phyloP scores from a whole-genome alignment of 2,113 vertebrate species.

The Steatornis caripensis region DNA sequence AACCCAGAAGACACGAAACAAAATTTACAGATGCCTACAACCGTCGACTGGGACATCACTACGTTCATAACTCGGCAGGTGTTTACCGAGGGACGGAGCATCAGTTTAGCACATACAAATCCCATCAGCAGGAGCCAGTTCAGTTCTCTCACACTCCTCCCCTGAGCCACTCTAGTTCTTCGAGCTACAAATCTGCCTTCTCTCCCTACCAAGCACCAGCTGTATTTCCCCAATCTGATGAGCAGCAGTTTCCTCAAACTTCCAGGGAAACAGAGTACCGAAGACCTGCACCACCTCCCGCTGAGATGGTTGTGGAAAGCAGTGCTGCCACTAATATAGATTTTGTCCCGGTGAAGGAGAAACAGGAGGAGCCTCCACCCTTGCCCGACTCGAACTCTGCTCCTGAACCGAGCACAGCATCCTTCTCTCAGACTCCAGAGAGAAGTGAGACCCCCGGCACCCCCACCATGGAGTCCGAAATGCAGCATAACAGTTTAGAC shows the following conservation, averaged over 20 bases:
- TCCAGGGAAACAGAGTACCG: slow-evolving; percentile 83
- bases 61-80: slow-evolving; percentile 74
- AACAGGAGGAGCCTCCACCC: slow-evolving; percentile 82
- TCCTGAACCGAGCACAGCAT: slow-evolving; percentile 67
- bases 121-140: slow-evolving; percentile 76
- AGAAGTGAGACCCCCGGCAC: slow-evolving; percentile 86
- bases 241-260: slow-evolving; percentile 77
- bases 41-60: slow-evolving; percentile 87
- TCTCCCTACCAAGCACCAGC: slow-evolving; percentile 88
- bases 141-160: slow-evolving; percentile 83
- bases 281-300: slow-evolving; percentile 67
- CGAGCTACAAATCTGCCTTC: slow-evolving; percentile 85
- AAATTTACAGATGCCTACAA: slow-evolving; percentile 97
- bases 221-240: slow-evolving; percentile 77
- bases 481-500: slow-evolving; percentile 92
- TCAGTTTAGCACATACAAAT: slow-evolving; percentile 75
- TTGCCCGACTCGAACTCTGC: slow-evolving; percentile 82
- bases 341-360: slow-evolving; percentile 79
- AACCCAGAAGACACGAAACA: slow-evolving; percentile 86
- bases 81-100: slow-evolving; percentile 79
- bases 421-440: slow-evolving; percentile 85
- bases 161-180: slow-evolving; percentile 69
- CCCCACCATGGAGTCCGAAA: slow-evolving; percentile 83
- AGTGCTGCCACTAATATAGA: slow-evolving; percentile 60
- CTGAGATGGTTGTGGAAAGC: slow-evolving; percentile 66